Percentiles rank a stretch among this genome's conserved stretches.
phyloP scores from a whole-genome alignment of 2,113 vertebrate species.

The Puma concolor region DNA sequence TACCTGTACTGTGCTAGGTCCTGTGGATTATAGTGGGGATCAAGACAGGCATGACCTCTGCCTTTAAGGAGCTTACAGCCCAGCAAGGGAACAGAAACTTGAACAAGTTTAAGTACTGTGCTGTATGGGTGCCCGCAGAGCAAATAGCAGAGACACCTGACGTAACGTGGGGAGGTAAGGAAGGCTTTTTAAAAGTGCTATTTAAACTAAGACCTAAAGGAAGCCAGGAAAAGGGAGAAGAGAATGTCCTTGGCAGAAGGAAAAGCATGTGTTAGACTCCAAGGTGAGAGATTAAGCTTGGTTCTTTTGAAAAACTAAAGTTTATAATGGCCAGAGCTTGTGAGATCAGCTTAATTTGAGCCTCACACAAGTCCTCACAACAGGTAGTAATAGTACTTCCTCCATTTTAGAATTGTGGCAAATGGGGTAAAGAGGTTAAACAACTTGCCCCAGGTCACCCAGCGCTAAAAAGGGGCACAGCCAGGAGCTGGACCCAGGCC shows the following conservation, averaged over 20 bases:
- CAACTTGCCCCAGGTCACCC: not conserved
- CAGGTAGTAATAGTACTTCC: not conserved
- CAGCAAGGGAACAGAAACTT: not conserved
- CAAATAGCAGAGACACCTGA: not conserved
- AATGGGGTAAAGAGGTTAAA: not conserved
- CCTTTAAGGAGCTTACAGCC: not conserved
- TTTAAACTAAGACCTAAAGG: conserved; percentile 40
- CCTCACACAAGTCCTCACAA: not conserved
- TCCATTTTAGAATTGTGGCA: conserved; percentile 31
- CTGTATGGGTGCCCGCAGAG: not conserved
- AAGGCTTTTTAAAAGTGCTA: conserved; percentile 2
- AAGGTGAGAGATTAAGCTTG: conserved; percentile 4
- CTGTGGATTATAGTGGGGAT: not conserved
- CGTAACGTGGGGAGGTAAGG: not conserved
- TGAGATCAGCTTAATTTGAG: not conserved
- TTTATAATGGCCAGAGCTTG: not conserved
- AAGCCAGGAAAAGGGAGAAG: conserved; percentile 32
- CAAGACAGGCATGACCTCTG: not conserved
- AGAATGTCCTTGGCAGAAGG: conserved; percentile 4
- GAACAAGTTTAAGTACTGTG: conserved; percentile 12
- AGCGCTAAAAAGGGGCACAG: not conserved
- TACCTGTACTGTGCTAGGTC: not conserved
- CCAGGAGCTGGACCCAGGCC: conserved; percentile 8
- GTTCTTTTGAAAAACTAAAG: conserved; percentile 33
- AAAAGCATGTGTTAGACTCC: not conserved